Evolutionary conservation across 2,888 invertebrate genomes (phyloP).

Genomic region (Trissolcus brochymenae): DNA sequence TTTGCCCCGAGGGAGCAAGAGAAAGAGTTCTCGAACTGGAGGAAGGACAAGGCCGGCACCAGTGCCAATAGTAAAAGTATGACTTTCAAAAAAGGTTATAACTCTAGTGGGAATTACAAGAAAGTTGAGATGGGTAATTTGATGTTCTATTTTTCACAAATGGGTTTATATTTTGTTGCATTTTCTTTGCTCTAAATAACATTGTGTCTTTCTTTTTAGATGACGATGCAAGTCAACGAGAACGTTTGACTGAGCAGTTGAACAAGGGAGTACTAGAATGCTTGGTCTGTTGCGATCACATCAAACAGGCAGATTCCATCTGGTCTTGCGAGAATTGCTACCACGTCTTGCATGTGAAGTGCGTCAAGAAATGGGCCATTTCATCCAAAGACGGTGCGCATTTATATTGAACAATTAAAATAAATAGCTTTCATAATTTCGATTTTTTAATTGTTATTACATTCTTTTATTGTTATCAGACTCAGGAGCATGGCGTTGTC

Average conservation of each 20-base stretch:
- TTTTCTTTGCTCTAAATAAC: neutral
- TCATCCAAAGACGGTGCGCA: conserved; percentile 83
- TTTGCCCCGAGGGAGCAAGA: neutral
- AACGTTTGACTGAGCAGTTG: conserved; percentile 89
- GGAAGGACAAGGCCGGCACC: conserved; percentile 58
- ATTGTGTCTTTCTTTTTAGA: conserved; percentile 62
- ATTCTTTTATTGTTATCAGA: conserved; percentile 74
- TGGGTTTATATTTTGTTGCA: neutral
- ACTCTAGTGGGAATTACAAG: conserved; percentile 41
- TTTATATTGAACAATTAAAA: too few relatives aligned
- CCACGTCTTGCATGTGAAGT: conserved; percentile 93
- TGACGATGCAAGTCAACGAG: conserved; percentile 85
- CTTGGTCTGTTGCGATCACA: conserved; percentile 93
- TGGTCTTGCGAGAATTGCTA: conserved; percentile 96
- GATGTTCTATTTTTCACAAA: conserved; percentile 1
- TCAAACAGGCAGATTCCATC: conserved; percentile 87
- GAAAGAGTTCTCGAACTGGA: conserved; percentile 28
- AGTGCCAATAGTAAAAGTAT: conserved; percentile 43
- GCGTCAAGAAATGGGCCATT: conserved; percentile 93
- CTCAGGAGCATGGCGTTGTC: conserved; percentile 92
- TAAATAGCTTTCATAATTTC: neutral
- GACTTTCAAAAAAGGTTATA: conserved; percentile 58
- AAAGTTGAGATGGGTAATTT: conserved; percentile 64
- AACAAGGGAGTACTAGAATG: conserved; percentile 91
- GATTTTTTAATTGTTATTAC: too few relatives aligned